phyloP scores from a whole-genome alignment of 2,888 invertebrate genomes.

The Phasia obesa region DNA sequence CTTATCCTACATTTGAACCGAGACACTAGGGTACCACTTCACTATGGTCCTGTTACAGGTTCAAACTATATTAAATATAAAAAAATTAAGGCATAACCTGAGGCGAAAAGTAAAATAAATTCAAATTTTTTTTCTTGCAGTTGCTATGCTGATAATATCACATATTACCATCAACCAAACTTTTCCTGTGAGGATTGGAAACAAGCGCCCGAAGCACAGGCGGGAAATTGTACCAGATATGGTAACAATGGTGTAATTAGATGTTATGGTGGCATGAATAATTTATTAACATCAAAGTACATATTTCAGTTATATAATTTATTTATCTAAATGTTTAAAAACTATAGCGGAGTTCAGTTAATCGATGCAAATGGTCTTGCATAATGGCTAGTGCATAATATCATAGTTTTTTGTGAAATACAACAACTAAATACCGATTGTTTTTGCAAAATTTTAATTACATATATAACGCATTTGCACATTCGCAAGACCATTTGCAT shows the following conservation, averaged over 20 bases:
- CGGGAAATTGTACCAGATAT: slow-evolving; percentile 77
- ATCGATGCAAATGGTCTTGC: too few species aligned
- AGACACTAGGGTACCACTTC: too few species aligned
- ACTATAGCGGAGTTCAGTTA: too few species aligned
- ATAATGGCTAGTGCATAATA: too few species aligned
- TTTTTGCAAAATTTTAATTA: too few species aligned
- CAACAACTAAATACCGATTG: too few species aligned
- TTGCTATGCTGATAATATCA: slow-evolving; percentile 68
- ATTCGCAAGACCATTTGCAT: background rate
- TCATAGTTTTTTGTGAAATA: too few species aligned
- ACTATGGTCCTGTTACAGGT: too few species aligned
- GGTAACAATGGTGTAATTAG: slow-evolving; percentile 75
- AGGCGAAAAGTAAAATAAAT: background rate
- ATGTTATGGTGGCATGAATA: slow-evolving; percentile 80
- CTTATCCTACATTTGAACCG: too few species aligned
- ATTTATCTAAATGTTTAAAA: background rate
- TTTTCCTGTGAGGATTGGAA: slow-evolving; percentile 78
- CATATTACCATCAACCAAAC: slow-evolving; percentile 71
- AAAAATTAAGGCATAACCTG: background rate
- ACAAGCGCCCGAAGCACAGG: slow-evolving; percentile 76
- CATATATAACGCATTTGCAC: too few species aligned
- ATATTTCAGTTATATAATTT: slow-evolving; percentile 21
- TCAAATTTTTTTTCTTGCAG: background rate
- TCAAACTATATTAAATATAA: background rate
- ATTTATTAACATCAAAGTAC: slow-evolving; percentile 76